Percentiles rank a stretch among this genome's conserved stretches.
These are phyloP conservation scores for Buteo buteo DNA, from an alignment of 2,113 vertebrate species.

Conservation along the genomic window DNA sequence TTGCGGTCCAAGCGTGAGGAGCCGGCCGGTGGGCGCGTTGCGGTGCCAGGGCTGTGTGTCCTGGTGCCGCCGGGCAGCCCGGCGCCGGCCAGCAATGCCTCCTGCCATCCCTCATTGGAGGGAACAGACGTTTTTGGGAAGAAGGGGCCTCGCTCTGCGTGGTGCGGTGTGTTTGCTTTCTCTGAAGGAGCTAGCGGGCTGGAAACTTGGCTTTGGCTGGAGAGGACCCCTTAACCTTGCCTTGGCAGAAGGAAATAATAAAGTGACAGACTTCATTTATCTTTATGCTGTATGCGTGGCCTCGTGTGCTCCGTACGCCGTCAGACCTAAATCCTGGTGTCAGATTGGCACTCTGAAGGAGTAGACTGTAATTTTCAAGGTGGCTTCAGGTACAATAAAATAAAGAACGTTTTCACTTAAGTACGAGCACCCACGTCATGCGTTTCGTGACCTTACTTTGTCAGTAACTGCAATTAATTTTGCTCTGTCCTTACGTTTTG, in stretches of 20 bases:
- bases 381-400: not conserved
- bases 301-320: not conserved
- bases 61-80: not conserved
- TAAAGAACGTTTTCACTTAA: not conserved
- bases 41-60: not conserved
- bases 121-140: not conserved
- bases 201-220: constrained; percentile 39
- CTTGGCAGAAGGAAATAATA: constrained; percentile 53
- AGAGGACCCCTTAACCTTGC: constrained; percentile 35
- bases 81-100: not conserved
- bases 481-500: not conserved
- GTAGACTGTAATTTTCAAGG: constrained; percentile 8
- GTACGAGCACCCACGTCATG: accelerated
- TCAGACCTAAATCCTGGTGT: not conserved
- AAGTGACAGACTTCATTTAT: constrained; percentile 53
- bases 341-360: not conserved
- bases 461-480: not conserved
- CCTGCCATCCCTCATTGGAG: not conserved
- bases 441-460: not conserved
- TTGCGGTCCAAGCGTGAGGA: accelerated
- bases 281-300: not conserved
- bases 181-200: not conserved
- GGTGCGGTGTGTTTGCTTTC: not conserved
- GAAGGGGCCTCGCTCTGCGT: not conserved
- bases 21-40: not conserved